Evolutionary conservation across 2,888 invertebrate species (phyloP).

Genomic region (Xestia sexstrigata): DNA sequence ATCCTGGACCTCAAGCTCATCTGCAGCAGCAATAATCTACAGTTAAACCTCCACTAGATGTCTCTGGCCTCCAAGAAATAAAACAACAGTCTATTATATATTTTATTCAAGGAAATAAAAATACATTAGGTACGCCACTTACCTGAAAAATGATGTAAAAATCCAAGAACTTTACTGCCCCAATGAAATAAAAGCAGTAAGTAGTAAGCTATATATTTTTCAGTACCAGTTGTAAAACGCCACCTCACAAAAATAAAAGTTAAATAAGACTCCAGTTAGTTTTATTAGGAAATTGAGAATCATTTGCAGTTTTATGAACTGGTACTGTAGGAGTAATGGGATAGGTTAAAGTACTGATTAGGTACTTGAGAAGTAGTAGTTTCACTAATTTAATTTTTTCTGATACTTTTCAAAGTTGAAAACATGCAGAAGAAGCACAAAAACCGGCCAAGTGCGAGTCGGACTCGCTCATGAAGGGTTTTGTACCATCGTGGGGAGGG

Average conservation of each 20-base stretch:
- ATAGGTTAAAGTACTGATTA: neutral
- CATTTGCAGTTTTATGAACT: constrained; percentile 31
- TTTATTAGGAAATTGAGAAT: constrained; percentile 45
- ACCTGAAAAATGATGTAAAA: constrained; percentile 18
- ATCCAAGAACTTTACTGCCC: constrained; percentile 27
- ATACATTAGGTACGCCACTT: neutral
- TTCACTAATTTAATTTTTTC: neutral
- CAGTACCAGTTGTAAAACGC: constrained; percentile 45
- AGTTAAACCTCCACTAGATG: neutral
- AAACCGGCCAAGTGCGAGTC: no score
- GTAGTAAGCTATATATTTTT: constrained; percentile 14
- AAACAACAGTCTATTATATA: neutral
- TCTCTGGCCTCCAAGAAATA: neutral
- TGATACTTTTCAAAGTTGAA: neutral
- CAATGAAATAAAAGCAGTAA: constrained; percentile 41
- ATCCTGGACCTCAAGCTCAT: neutral
- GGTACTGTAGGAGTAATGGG: constrained; percentile 1
- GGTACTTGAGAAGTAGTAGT: neutral
- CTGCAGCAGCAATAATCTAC: neutral
- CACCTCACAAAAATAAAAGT: constrained; percentile 56
- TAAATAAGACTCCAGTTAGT: constrained; percentile 42
- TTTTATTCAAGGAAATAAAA: constrained; percentile 8
- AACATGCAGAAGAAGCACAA: neutral
- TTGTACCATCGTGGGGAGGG: no score
- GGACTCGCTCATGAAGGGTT: no score